These are phyloP conservation scores for Sminthopsis crassicaudata DNA, from an alignment of 2,113 vertebrate species.

Conservation along the genomic window DNA sequence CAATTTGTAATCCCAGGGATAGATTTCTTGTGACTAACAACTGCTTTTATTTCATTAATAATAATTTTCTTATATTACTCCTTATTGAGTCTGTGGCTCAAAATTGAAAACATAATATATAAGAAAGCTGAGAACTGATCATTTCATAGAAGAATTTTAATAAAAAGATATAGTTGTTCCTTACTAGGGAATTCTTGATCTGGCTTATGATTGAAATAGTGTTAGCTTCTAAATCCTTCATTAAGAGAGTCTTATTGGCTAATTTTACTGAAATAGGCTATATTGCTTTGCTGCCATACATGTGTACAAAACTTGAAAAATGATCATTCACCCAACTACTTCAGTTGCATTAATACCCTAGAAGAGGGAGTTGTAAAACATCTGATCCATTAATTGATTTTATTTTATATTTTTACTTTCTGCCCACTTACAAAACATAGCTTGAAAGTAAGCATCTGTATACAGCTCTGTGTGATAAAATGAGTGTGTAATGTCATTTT, in stretches of 20 bases:
- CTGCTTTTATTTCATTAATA: conserved; percentile 17
- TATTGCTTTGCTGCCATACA: conserved; percentile 8
- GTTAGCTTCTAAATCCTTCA: background rate
- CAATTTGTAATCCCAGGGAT: conserved; percentile 20
- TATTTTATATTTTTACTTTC: conserved; percentile 5
- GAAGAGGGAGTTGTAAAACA: conserved; percentile 22
- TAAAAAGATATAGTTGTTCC: conserved; percentile 1
- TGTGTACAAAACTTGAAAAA: conserved; percentile 12
- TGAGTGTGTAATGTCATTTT: background rate
- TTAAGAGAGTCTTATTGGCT: conserved; percentile 20
- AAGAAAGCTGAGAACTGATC: conserved; percentile 5
- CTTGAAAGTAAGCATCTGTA: background rate
- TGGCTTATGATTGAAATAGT: conserved; percentile 3
- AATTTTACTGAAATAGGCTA: background rate
- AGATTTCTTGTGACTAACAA: background rate
- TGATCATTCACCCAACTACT: background rate
- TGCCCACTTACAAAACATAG: background rate
- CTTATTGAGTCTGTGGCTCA: conserved; percentile 38
- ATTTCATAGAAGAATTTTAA: background rate
- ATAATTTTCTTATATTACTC: background rate
- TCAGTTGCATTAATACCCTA: conserved; percentile 11
- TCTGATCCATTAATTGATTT: conserved; percentile 27
- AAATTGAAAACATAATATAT: conserved; percentile 30
- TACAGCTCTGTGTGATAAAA: background rate
- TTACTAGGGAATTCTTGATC: background rate